Percentiles rank a stretch among this genome's conserved stretches.
These are phyloP conservation scores for Gallinago paraguaiae DNA, from an alignment of 2,113 vertebrate species.

Conservation along the genomic window DNA sequence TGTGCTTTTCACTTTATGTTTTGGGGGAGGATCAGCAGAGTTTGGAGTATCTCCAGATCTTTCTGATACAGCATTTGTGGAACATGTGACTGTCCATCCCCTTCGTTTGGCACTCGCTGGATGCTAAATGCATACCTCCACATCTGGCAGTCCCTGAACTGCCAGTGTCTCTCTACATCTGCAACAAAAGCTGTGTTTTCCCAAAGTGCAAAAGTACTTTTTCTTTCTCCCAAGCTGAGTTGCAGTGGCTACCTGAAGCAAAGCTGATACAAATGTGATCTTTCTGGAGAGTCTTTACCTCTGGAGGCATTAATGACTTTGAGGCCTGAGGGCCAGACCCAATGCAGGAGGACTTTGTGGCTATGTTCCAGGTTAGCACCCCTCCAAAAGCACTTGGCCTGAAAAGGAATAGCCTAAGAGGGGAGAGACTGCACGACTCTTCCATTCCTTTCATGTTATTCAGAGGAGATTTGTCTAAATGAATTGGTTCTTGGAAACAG, in stretches of 20 bases:
- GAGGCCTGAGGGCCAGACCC: neutral
- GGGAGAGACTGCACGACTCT: neutral
- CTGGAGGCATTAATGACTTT: neutral
- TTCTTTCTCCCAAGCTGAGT: neutral
- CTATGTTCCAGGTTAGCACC: neutral
- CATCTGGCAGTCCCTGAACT: neutral
- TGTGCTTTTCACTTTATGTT: neutral
- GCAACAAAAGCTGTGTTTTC: neutral
- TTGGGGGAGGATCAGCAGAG: neutral
- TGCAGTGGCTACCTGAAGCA: neutral
- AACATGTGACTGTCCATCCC: neutral
- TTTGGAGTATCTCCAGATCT: neutral
- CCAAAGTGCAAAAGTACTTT: neutral
- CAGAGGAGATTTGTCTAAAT: neutral
- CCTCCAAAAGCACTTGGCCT: neutral
- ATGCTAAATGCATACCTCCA: neutral
- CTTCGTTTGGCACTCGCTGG: rapidly evolving
- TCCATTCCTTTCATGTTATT: neutral
- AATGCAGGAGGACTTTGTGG: neutral
- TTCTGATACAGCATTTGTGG: neutral
- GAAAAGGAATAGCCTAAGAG: neutral
- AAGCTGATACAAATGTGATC: rapidly evolving
- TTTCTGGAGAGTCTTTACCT: neutral
- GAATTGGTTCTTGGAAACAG: neutral
- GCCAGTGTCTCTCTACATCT: neutral